Evolutionary conservation across 1,140 invertebrate genomes (phyloP), one percentile per base, ranked within the genome.

Genomic region (Drosophila tristis): DNA sequence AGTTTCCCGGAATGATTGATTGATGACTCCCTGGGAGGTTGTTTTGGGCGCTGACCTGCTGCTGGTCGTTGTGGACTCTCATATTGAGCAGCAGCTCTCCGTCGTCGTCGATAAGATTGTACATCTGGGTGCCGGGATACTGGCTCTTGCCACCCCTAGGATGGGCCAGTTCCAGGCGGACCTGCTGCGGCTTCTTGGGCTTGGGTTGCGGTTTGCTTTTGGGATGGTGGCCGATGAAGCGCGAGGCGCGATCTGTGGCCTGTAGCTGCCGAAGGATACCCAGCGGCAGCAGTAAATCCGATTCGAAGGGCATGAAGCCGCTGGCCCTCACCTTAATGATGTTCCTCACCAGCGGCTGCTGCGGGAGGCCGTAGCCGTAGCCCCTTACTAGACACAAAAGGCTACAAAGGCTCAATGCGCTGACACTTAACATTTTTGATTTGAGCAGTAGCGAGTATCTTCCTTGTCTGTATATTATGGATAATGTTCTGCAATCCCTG

Each of bases 71-170:
- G 55, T 89, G 84, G 3, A 89, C 76, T 26, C 78, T 81, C n/a
- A 89, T 44, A 55, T 89, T 90, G 6, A 89, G 65, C 47, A 89
- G 8, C 13, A 89, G 55, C 15, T 89, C 85, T 5, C 84, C 84
- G 61, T 89, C 84, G 13, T 89, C 84, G 55, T 89, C 84, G 51
- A 89, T 90, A 6, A 89, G 76, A 66, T 89, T 89, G 47, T 89
- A 89, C n/a, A 85, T 51, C 51, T 89, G 76, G 0, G 67, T 72
- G 15, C 76, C 78, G 3, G 49, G 44, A 13, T 39, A 11, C 35
- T 39, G 35, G 11, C 4, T 11, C 43, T 80, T 61, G 48, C 63
- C 47, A n/a, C 59, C 75, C 16, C 50, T 2, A 0, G 58, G 26
- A 15, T 68, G 64, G 0, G 67, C 68, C 4, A 79, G 64, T 31